Conservation (phyloP, 2,888 invertebrate genomes). For the Dynastes grantii region DNA sequence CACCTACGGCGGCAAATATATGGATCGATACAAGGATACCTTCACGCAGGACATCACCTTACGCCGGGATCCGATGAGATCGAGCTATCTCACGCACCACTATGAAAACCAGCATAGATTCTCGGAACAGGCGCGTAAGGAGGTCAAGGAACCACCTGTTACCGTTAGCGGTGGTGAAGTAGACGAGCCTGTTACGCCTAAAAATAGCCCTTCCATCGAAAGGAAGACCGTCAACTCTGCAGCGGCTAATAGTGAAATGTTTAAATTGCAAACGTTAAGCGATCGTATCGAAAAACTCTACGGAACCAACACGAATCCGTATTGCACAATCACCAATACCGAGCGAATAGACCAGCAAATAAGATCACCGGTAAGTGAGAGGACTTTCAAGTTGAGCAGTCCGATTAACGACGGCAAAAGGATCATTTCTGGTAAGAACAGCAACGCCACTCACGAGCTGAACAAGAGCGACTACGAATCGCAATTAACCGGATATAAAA, state of each 20-base stretch:
- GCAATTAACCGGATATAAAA: constrained; percentile 72
- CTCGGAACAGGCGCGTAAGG: constrained; percentile 28
- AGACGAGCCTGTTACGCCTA: constrained; percentile 47
- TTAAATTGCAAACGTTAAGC: constrained; percentile 47
- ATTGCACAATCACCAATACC: constrained; percentile 35
- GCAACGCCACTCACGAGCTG: constrained; percentile 67
- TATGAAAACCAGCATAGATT: constrained; percentile 31
- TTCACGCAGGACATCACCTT: constrained; percentile 61
- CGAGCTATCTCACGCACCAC: constrained; percentile 17
- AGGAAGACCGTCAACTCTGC: constrained; percentile 15
- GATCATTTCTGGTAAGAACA: constrained; percentile 58
- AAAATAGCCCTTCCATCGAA: constrained; percentile 46
- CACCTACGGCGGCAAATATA: constrained; percentile 67
- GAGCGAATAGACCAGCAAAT: constrained; percentile 34
- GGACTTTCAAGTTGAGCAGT: constrained; percentile 48
- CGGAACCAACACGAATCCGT: constrained; percentile 29
- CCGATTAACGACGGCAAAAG: constrained; percentile 53
- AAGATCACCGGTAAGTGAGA: constrained; percentile 44
- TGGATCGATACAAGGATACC: constrained; percentile 67
- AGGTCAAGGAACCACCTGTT: constrained; percentile 41
- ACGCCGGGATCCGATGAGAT: constrained; percentile 50
- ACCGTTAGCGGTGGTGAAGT: constrained; percentile 5
- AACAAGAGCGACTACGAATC: constrained; percentile 70
- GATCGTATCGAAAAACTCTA: constrained; percentile 51
- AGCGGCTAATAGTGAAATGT: constrained; percentile 25